A percentile compares a stretch with the other conserved stretches of the same genome.
These are phyloP conservation scores for Cardinalis cardinalis DNA, from an alignment of 2,113 vertebrate species.

Conservation along the genomic window DNA sequence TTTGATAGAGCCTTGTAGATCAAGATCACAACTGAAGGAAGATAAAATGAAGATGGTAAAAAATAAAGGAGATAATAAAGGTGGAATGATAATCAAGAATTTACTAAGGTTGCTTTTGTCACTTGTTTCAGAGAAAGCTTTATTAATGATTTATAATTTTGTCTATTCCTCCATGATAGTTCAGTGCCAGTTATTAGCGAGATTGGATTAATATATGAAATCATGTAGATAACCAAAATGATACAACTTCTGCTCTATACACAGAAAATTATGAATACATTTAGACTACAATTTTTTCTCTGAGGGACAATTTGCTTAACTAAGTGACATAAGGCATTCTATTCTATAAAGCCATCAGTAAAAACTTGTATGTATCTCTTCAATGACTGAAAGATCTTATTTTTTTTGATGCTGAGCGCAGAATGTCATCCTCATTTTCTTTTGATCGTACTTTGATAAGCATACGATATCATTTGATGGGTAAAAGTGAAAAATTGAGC, in stretches of 20 bases:
- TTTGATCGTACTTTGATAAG: background rate
- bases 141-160: background rate
- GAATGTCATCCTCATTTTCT: background rate
- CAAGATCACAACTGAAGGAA: background rate
- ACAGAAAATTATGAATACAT: background rate
- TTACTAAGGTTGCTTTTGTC: background rate
- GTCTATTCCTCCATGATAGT: background rate
- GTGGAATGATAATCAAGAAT: background rate
- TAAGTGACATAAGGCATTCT: background rate
- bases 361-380: background rate
- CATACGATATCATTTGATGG: background rate
- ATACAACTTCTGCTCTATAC: background rate
- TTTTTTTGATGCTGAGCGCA: background rate
- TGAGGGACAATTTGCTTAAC: background rate
- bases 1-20: background rate
- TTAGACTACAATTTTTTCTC: background rate
- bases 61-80: background rate
- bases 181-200: background rate
- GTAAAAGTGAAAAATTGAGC: background rate
- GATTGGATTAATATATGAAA: background rate
- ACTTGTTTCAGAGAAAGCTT: background rate
- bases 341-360: background rate
- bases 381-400: background rate
- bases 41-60: background rate
- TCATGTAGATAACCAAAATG: background rate